These are phyloP conservation scores for Lasioglossum oenotherae DNA, from an alignment of 2,888 invertebrate species.

Conservation along the genomic window DNA sequence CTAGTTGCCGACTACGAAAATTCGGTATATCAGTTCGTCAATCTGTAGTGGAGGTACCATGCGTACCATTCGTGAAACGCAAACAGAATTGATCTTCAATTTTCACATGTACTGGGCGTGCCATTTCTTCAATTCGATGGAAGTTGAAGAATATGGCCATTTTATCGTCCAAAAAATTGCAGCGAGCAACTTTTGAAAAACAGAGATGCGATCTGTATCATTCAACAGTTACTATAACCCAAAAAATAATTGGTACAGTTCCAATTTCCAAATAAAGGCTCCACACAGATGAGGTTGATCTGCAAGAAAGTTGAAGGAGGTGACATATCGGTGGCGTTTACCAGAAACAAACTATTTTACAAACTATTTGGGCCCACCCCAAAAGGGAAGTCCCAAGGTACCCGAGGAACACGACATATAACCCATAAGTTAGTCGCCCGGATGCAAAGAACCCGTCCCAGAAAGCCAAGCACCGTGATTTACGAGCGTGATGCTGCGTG, in stretches of 20 bases:
- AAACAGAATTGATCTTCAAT: neutral
- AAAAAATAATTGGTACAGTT: neutral
- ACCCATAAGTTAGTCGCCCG: neutral
- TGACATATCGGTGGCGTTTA: neutral
- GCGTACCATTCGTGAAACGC: neutral
- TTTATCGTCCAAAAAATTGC: neutral
- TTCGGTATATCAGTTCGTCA: neutral
- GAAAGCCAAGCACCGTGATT: neutral
- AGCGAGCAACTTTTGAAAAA: no score
- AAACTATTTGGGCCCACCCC: no score
- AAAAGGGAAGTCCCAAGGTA: neutral
- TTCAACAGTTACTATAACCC: neutral
- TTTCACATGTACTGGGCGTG: neutral
- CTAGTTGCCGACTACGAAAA: neutral
- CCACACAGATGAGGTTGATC: neutral
- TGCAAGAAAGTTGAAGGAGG: neutral
- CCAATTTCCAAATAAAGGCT: neutral
- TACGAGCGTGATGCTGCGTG: conserved; percentile 4
- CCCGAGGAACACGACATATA: neutral
- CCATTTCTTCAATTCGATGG: neutral
- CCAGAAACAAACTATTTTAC: neutral
- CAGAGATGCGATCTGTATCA: no score
- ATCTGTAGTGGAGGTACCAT: neutral
- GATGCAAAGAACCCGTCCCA: neutral
- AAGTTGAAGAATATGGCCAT: neutral